Evolutionary conservation across 92 coral and sea anemone genomes (phyloP), one percentile per base, ranked within the genome.

Genomic region (Bergia puertoricense): DNA sequence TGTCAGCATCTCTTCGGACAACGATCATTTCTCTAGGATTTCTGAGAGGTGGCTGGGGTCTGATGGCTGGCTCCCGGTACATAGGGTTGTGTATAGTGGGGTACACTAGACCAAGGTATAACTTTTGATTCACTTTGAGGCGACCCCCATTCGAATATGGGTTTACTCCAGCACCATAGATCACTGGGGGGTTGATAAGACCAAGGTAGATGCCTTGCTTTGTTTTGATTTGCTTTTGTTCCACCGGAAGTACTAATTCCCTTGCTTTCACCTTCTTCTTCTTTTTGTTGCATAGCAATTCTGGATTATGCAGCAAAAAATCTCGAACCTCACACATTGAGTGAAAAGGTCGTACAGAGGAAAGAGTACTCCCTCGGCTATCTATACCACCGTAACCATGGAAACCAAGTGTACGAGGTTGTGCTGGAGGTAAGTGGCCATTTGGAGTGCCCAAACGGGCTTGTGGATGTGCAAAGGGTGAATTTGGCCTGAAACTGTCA

Each of bases 181-280:
- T 72, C 10, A 90, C 69, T 18, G 97, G 94, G 15, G 97, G 97
- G 73, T 94, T 90, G 46, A 97, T 92, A 16, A 97, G 93, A 56
- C 97, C 95, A 89, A 97, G 89, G 88, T 97, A 97, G 22, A 97
- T 88, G n/a, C 91, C 89, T 86, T 97, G 99, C 80, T 97, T 97
- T 5, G 98, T 93, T 82, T 97, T 96, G 37, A 92, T 92, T 89
- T 96, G 99, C 85, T 91, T 97, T 46, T 88, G 95, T 84, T 84
- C 87, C 40, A 14, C 15, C 37, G 80, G 89, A 8, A 81, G 89
- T 46, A 69, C 65, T 75, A 91, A 62, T 11, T 56, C 81, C 23
- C 85, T 89, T 75, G 88, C 85, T 18, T 75, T 75, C 18, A 90
- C 76, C 76, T 83, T 83, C 89, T 85, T 93, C 54, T 84, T 82